A percentile compares a stretch with the other conserved stretches of the same genome.
phyloP scores from a whole-genome alignment of 2,888 invertebrate species.

The Nipponacmea schrenckii region DNA sequence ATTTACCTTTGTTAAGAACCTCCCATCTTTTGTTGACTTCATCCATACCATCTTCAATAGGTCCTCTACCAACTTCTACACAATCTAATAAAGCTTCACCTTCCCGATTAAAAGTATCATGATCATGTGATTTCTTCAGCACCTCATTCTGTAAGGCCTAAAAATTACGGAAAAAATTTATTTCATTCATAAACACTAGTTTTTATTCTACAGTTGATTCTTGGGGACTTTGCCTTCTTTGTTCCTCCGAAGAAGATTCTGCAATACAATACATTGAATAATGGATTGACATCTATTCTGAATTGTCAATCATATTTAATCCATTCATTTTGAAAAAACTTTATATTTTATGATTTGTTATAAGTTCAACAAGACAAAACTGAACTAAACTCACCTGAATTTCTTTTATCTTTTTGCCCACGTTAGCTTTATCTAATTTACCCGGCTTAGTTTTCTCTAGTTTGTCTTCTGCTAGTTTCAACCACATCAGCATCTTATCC shows the following conservation, averaged over 20 bases:
- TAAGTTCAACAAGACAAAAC: too few species aligned
- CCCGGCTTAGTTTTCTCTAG: constrained; percentile 74
- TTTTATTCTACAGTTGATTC: too few species aligned
- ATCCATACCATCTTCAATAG: constrained; percentile 84
- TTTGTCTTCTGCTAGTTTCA: constrained; percentile 86
- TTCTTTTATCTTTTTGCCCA: constrained; percentile 88
- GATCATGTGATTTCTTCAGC: constrained; percentile 93
- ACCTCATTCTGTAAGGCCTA: constrained; percentile 86
- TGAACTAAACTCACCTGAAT: constrained; percentile 73
- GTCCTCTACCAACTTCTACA: constrained; percentile 91
- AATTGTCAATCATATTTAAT: too few species aligned
- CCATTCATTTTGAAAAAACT: too few species aligned
- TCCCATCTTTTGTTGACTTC: constrained; percentile 91
- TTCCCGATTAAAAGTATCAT: constrained; percentile 74
- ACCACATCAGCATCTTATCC: constrained; percentile 77
- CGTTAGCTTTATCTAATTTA: constrained; percentile 79
- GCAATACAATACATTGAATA: too few species aligned
- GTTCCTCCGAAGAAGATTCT: too few species aligned
- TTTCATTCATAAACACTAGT: too few species aligned
- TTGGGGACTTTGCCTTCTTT: too few species aligned
- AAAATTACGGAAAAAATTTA: constrained; percentile 5
- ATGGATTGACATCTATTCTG: too few species aligned
- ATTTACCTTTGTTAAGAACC: constrained; percentile 71
- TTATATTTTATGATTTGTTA: too few species aligned
- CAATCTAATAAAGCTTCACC: constrained; percentile 89